Base-by-base conservation (phyloP, 2,888 invertebrate species). In the Meiosimyza platycephala region DNA sequence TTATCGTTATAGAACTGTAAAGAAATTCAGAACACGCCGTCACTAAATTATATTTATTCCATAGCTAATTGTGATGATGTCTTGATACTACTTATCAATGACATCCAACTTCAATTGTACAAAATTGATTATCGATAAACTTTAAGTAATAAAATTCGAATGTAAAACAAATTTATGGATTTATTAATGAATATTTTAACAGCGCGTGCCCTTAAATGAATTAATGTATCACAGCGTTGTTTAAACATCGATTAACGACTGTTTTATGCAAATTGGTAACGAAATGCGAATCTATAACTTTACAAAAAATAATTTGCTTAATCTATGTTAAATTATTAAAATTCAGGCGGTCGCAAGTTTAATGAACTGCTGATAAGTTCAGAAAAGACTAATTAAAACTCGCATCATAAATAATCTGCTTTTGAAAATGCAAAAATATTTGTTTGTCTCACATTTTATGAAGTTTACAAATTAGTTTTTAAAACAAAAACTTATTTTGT, bases 1-100 rank as follows among this genome's bases (percentile, higher is more conserved):
- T 51, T 85, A 85, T 78, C 85, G 85, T 72, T 85, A 85, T 80
- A 85, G 85, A 79, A 81, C 81, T 64, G 73, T 76, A n/a, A 74
- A 54, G 50, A 74, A 72, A 71, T 72, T 73, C 51, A 76, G 68
- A 71, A 68, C 68, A 68, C 74, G 72, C 33, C 76, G 76, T 59
- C 74, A 76, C 57, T 76, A 73, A 71, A n/a, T 40, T 47, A n/a
- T n/a, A 69, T 16, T 59, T 12, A 4, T 11, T 18, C 1, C 11
- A 48, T 22, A 15, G 33, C 40, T 22, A 12, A 47, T 13, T 68
- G 50, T 47, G 28, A 18, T 68, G 48, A 55, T 57, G 22, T 6
- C 18, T 16, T 18, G 40, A 40, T 40, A 9, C 40, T 40, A 40
- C 40, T 6, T 6, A 2, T 40, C 40, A 40, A 40, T 40, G 40